A percentile compares a stretch with the other conserved stretches of the same genome.
Conservation (phyloP, 2,888 invertebrate genomes). For the Crocallis elinguaria region DNA sequence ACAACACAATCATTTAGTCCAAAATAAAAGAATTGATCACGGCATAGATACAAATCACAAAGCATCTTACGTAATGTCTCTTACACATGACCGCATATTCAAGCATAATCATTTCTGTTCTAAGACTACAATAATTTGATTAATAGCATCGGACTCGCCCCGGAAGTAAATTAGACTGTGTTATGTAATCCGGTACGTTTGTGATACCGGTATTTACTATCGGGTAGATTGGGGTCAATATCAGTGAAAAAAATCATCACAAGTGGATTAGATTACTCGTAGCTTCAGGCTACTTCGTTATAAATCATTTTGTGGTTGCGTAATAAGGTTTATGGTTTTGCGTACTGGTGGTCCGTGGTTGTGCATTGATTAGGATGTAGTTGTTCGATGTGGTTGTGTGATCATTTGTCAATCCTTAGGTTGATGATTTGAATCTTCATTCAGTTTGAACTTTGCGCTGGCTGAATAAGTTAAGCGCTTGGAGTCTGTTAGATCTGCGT, state of each 20-base stretch:
- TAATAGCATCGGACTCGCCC: slow-evolving; percentile 12
- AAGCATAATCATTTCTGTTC: slow-evolving; percentile 18
- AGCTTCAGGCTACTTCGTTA: neutral
- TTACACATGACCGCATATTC: neutral
- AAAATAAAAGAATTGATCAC: no score
- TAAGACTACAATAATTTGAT: slow-evolving; percentile 14
- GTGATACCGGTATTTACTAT: neutral
- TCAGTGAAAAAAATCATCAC: neutral
- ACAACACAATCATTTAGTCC: no score
- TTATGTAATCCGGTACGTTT: slow-evolving; percentile 7
- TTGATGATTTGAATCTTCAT: no score
- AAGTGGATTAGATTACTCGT: neutral
- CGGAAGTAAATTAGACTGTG: slow-evolving; percentile 3
- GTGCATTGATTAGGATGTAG: no score
- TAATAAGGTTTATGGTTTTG: no score
- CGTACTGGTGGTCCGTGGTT: no score
- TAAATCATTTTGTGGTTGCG: no score
- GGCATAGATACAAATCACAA: neutral
- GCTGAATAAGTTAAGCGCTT: no score
- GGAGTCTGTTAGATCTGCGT: no score
- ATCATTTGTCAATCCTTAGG: no score
- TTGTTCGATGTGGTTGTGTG: no score
- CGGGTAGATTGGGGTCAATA: slow-evolving; percentile 10
- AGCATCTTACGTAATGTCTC: slow-evolving; percentile 4
- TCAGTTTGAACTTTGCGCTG: no score